Conservation (phyloP, 2,888 invertebrate species). For the Orgyia antiqua region DNA sequence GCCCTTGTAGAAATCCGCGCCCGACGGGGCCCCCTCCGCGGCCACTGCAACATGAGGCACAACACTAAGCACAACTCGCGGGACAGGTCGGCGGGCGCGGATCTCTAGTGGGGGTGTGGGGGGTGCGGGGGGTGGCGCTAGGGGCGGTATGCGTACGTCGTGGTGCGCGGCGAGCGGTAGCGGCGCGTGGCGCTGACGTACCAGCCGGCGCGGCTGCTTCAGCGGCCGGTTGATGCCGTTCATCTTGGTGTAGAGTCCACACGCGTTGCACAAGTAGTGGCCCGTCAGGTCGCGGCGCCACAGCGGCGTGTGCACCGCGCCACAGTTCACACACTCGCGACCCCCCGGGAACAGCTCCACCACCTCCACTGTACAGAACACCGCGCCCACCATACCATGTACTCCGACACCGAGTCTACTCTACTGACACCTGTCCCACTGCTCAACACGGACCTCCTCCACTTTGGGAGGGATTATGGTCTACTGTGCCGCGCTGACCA, state of each 20-base stretch:
- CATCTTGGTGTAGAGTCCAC: conserved; percentile 99
- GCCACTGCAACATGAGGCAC: conserved; percentile 84
- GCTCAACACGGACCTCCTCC: no score
- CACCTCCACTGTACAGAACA: conserved; percentile 81
- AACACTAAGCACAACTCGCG: conserved; percentile 28
- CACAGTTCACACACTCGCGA: conserved; percentile 98
- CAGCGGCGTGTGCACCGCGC: conserved; percentile 96
- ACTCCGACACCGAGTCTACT: conserved; percentile 14
- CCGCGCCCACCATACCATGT: no score
- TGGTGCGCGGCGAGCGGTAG: conserved; percentile 54
- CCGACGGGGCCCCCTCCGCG: conserved; percentile 88
- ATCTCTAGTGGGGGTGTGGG: conserved; percentile 64
- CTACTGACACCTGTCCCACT: conserved; percentile 11
- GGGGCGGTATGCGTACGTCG: conserved; percentile 53
- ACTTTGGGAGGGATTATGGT: no score
- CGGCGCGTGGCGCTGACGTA: conserved; percentile 82
- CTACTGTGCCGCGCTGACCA: no score
- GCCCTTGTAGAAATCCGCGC: conserved; percentile 92
- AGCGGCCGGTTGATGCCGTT: conserved; percentile 98
- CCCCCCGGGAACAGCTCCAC: conserved; percentile 91
- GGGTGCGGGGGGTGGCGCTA: conserved; percentile 33
- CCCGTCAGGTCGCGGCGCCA: conserved; percentile 99
- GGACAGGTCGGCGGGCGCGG: conserved; percentile 13
- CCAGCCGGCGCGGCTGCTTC: conserved; percentile 98
- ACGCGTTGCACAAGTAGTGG: conserved; percentile 99